phyloP scores from a whole-genome alignment of 2,797 vertebrate genomes.

The Lepus oiostolus region DNA sequence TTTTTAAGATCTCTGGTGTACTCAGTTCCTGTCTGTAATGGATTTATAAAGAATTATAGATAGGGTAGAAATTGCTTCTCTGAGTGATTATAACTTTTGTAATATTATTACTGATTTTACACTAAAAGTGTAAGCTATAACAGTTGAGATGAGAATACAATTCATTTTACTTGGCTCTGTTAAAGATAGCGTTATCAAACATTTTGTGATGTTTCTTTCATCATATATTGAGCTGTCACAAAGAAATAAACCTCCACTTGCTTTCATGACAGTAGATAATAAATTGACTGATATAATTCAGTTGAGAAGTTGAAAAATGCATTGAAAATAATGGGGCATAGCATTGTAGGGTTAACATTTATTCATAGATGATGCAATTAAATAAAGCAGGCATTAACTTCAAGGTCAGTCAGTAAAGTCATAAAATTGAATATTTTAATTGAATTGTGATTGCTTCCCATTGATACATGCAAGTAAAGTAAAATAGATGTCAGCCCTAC shows the following conservation, averaged over 20 bases:
- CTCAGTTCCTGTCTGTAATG: constrained; percentile 67
- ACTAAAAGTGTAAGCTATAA: constrained; percentile 78
- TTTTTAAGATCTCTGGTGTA: constrained; percentile 58
- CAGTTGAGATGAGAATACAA: constrained; percentile 73
- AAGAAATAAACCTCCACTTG: constrained; percentile 85
- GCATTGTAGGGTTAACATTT: constrained; percentile 90
- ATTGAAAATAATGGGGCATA: constrained; percentile 90
- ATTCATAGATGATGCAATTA: constrained; percentile 90
- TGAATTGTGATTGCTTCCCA: constrained; percentile 90
- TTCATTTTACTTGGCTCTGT: constrained; percentile 76
- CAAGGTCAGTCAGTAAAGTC: constrained; percentile 91
- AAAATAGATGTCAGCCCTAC: constrained; percentile 88
- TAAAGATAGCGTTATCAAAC: constrained; percentile 83
- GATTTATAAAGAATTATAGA: constrained; percentile 79
- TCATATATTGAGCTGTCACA: constrained; percentile 65
- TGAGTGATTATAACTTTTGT: constrained; percentile 78
- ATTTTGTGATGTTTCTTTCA: constrained; percentile 80
- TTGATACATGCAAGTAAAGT: constrained; percentile 90
- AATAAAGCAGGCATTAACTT: constrained; percentile 90
- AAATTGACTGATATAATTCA: constrained; percentile 87
- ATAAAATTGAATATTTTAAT: constrained; percentile 91
- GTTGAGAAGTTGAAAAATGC: constrained; percentile 87
- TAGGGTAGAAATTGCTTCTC: constrained; percentile 79
- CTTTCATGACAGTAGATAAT: constrained; percentile 83
- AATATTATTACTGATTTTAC: constrained; percentile 83